Evolutionary conservation across 1,140 invertebrate species (phyloP).

Genomic region (Caenorhabditis brenneri): DNA sequence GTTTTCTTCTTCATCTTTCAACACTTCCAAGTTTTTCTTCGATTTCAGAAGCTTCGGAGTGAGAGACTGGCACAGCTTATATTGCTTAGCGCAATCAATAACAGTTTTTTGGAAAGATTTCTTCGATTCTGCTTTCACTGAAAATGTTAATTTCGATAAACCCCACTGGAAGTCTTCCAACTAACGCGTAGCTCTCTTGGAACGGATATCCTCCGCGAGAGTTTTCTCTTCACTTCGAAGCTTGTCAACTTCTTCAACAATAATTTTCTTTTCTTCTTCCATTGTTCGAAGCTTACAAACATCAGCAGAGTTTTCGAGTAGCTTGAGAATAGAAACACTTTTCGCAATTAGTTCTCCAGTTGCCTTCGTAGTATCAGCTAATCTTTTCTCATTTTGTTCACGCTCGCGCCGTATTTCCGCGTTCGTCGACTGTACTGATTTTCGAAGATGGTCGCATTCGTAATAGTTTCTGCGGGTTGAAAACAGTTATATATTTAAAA

Average conservation of each 20-base stretch:
- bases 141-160: too few relatives aligned
- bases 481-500: too few relatives aligned
- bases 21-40: neutral
- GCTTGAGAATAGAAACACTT: neutral
- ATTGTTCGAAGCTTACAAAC: neutral
- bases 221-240: neutral
- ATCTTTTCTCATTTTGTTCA: neutral
- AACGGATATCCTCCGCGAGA: neutral
- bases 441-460: neutral
- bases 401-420: neutral
- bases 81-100: conserved; percentile 8
- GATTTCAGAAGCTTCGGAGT: neutral
- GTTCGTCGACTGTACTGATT: neutral
- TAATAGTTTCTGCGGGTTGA: neutral
- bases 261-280: neutral
- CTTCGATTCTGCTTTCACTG: conserved; percentile 21
- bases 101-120: neutral
- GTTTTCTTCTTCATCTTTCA: conserved; percentile 12
- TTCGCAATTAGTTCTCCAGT: neutral
- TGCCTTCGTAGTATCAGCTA: neutral
- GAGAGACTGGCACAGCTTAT: neutral
- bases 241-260: neutral
- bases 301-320: conserved; percentile 1
- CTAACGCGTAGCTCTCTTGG: neutral
- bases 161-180: neutral